Percentiles rank a stretch among this genome's conserved stretches.
phyloP scores from a whole-genome alignment of 2,797 vertebrate species.

The Uromys caudimaculatus region DNA sequence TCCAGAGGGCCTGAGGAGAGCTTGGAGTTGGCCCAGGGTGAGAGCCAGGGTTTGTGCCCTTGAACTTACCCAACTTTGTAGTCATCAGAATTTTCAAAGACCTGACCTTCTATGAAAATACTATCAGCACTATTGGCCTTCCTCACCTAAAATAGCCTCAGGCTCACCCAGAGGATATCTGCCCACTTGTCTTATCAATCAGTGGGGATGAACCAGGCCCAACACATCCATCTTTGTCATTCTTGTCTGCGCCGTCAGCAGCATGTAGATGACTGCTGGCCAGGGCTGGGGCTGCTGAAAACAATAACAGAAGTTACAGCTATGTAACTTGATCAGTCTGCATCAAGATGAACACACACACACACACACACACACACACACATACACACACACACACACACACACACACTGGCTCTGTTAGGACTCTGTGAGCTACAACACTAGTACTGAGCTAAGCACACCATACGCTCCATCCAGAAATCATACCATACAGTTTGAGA shows the following conservation, averaged over 20 bases:
- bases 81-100: background rate
- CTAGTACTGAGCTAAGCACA: background rate
- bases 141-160: background rate
- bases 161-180: background rate
- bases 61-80: background rate
- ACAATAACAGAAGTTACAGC: background rate
- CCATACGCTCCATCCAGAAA: background rate
- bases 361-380: too few species aligned
- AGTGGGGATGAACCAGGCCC: background rate
- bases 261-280: background rate
- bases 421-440: accelerated
- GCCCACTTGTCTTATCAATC: background rate
- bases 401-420: background rate
- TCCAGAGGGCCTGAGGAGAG: background rate
- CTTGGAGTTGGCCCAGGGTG: background rate
- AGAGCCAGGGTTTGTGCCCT: background rate
- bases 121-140: background rate
- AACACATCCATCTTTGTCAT: background rate
- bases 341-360: background rate
- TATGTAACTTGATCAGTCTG: background rate
- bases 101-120: background rate
- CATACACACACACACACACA: too few species aligned
- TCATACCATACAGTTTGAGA: background rate
- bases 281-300: background rate
- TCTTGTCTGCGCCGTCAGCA: background rate